Percentiles rank a stretch among this genome's conserved stretches.
phyloP scores from a whole-genome alignment of 1,140 invertebrate species.

The Hypsibius dujardini region DNA sequence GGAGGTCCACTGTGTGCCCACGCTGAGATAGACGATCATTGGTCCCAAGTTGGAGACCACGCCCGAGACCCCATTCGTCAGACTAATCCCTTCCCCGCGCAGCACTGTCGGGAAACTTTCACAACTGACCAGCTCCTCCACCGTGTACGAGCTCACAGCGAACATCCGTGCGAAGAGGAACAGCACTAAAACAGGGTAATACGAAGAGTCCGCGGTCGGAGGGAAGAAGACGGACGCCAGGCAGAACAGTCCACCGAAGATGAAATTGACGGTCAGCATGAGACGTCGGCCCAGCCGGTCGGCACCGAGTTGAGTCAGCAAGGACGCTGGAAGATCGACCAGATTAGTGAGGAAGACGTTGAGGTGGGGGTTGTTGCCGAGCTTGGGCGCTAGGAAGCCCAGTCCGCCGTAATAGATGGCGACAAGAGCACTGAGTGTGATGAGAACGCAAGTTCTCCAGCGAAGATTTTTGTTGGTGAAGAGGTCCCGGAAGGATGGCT shows the following conservation, averaged over 20 bases:
- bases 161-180: conserved; percentile 12
- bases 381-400: neutral
- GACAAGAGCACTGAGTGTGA: neutral
- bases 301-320: neutral
- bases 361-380: neutral
- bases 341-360: conserved; percentile 3
- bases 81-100: conserved; percentile 5
- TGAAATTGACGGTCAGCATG: neutral
- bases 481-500: neutral
- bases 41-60: neutral
- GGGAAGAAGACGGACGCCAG: neutral
- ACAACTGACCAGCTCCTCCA: neutral
- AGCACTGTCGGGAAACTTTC: conserved; percentile 2
- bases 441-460: neutral
- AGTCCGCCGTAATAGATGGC: conserved; percentile 7
- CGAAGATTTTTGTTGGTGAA: neutral
- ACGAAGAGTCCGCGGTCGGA: neutral
- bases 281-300: neutral
- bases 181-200: neutral
- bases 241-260: neutral
- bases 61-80: conserved; percentile 15
- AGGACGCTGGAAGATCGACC: neutral
- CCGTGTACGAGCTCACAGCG: conserved; percentile 10
- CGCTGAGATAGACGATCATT: neutral
- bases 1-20: neutral